These are phyloP conservation scores for Taeniopygia guttata DNA, from an alignment of 2,797 vertebrate genomes.

Conservation along the genomic window DNA sequence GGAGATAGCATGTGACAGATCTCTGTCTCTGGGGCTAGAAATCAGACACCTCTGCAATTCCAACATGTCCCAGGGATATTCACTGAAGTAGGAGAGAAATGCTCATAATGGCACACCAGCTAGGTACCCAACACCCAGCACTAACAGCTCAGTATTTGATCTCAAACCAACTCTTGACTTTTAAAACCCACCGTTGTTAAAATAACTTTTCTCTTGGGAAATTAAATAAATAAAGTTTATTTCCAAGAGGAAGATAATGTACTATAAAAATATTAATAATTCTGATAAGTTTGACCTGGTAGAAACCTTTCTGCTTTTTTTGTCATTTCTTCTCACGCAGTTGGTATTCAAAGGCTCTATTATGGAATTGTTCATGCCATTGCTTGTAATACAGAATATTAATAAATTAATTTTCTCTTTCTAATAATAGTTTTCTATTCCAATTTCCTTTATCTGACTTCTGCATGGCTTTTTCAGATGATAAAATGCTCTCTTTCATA, in stretches of 20 bases:
- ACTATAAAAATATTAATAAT: not conserved
- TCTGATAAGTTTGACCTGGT: slow-evolving; percentile 17
- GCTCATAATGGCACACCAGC: not conserved
- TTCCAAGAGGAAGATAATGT: not conserved
- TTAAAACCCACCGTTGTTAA: not conserved
- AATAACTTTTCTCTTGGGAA: not conserved
- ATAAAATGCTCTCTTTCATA: slow-evolving; percentile 51
- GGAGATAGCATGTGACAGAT: not conserved
- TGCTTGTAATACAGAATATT: slow-evolving; percentile 46
- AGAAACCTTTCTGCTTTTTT: slow-evolving; percentile 33
- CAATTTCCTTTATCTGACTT: slow-evolving; percentile 35
- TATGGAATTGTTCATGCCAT: not conserved
- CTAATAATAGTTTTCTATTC: slow-evolving; percentile 38
- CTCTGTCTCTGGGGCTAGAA: not conserved
- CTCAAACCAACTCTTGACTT: not conserved
- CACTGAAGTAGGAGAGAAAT: not conserved
- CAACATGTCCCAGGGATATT: not conserved
- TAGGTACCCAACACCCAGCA: not conserved
- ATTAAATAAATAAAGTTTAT: not conserved
- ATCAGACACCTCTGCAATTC: not conserved
- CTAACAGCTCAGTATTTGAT: not conserved
- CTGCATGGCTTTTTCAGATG: slow-evolving; percentile 41
- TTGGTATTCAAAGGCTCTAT: not conserved
- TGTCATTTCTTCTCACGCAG: slow-evolving; percentile 10
- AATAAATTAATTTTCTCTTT: slow-evolving; percentile 59